phyloP scores from a whole-genome alignment of 1,140 invertebrate species.

The Teleopsis dalmanni region DNA sequence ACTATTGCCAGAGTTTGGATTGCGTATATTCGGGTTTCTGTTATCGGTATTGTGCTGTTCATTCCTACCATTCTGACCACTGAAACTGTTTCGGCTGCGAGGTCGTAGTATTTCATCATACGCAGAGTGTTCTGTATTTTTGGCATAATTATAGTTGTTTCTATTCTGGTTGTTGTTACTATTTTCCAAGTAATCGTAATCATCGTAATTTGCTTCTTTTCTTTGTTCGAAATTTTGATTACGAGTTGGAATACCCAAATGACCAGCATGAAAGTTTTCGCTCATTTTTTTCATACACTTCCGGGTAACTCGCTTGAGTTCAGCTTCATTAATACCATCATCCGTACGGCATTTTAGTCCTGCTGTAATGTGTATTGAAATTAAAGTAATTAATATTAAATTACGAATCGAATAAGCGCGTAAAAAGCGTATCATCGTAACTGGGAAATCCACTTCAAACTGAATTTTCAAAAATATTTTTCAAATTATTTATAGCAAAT shows the following conservation, averaged over 20 bases:
- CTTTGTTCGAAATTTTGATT: conserved; percentile 3
- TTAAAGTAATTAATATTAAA: not conserved
- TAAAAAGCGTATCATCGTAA: too few species aligned
- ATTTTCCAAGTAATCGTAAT: conserved; percentile 1
- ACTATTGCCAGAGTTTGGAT: conserved; percentile 6
- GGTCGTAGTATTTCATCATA: not conserved
- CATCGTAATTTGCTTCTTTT: conserved; percentile 1
- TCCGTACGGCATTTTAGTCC: conserved; percentile 45
- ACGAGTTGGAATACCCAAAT: not conserved
- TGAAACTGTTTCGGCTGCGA: not conserved
- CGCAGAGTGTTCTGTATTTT: too few species aligned
- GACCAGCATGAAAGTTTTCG: not conserved
- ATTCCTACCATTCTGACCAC: conserved; percentile 1
- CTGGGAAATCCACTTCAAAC: too few species aligned
- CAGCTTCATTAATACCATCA: conserved; percentile 45
- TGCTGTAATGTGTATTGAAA: not conserved
- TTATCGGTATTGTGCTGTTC: not conserved
- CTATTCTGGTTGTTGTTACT: conserved; percentile 11
- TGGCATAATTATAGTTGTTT: conserved; percentile 6
- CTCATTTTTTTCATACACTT: conserved; percentile 29
- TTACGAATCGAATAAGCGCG: not conserved
- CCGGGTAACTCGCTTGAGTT: conserved; percentile 37
- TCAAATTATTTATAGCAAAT: too few species aligned
- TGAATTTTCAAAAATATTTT: too few species aligned
- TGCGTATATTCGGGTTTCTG: conserved; percentile 3